Percentiles rank a stretch among this genome's conserved stretches.
phyloP scores from a whole-genome alignment of 2,888 invertebrate species.

The Trissonchulus sp. region DNA sequence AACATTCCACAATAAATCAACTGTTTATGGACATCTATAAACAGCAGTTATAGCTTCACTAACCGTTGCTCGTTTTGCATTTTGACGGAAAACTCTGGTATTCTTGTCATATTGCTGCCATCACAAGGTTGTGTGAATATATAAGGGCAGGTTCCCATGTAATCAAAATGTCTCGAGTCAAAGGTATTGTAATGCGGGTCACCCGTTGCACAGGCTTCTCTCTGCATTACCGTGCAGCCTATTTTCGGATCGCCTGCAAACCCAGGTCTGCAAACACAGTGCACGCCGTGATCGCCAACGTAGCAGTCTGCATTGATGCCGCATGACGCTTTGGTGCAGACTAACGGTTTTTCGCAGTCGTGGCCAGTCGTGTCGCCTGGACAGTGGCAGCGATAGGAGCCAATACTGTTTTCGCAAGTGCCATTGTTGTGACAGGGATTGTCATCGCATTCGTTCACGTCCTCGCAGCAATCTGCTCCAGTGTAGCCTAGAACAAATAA shows the following conservation, averaged over 20 bases:
- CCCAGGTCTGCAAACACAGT: slow-evolving; percentile 42
- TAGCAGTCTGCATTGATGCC: slow-evolving; percentile 42
- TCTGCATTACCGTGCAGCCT: slow-evolving; percentile 30
- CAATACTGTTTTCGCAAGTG: background rate
- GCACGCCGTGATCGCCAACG: slow-evolving; percentile 41
- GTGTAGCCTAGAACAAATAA: too few relatives aligned
- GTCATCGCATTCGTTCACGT: background rate
- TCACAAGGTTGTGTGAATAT: slow-evolving; percentile 42
- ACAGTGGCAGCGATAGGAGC: slow-evolving; percentile 35
- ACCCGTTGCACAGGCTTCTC: slow-evolving; percentile 42
- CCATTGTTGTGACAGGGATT: background rate
- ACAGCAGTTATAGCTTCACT: too few relatives aligned
- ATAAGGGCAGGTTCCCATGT: slow-evolving; percentile 49
- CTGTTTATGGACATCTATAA: background rate
- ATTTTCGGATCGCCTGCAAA: slow-evolving; percentile 34
- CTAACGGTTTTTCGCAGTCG: slow-evolving; percentile 60
- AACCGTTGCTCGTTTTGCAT: background rate
- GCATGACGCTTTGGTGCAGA: slow-evolving; percentile 37
- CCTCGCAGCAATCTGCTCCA: background rate
- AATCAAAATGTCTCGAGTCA: slow-evolving; percentile 46
- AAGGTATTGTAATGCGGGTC: slow-evolving; percentile 51
- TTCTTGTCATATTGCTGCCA: background rate
- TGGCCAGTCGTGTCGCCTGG: slow-evolving; percentile 65
- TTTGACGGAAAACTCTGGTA: background rate
- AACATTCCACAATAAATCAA: background rate